Percentiles rank a stretch among this genome's conserved stretches.
Conservation (phyloP, 2,888 invertebrate genomes). For the Caenorhabditis sulstoni region DNA sequence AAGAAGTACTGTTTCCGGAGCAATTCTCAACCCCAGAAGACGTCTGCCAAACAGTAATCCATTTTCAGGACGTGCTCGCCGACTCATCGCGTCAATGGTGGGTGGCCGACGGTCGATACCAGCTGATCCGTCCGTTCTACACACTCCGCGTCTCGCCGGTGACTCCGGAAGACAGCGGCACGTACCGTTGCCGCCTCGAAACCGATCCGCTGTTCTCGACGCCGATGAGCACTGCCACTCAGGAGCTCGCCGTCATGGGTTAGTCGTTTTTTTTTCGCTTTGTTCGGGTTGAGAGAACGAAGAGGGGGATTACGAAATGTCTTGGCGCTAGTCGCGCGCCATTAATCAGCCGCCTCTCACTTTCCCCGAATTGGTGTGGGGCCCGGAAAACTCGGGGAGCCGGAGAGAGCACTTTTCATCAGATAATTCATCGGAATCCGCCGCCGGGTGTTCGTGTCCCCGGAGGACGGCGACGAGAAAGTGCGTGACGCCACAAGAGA, state of each 20-base stretch:
- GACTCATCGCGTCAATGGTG: constrained; percentile 78
- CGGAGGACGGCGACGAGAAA: constrained; percentile 20
- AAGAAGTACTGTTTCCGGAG: neutral
- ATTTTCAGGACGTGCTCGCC: constrained; percentile 68
- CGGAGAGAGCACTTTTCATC: constrained; percentile 39
- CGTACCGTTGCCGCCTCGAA: constrained; percentile 74
- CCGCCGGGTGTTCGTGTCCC: constrained; percentile 10
- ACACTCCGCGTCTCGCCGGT: constrained; percentile 72
- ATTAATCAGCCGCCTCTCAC: constrained; percentile 24
- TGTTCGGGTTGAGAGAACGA: too few relatives aligned
- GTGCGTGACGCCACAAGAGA: neutral
- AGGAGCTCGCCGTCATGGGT: constrained; percentile 77
- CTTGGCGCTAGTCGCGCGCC: constrained; percentile 10
- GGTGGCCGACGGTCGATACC: constrained; percentile 76
- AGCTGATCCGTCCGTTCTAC: constrained; percentile 77
- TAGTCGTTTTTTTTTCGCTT: constrained; percentile 31
- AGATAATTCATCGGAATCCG: constrained; percentile 40
- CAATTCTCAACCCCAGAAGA: too few relatives aligned
- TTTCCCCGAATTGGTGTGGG: neutral
- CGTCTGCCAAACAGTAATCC: neutral
- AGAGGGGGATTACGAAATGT: constrained; percentile 22
- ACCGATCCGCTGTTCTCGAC: constrained; percentile 78
- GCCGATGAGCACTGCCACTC: constrained; percentile 62
- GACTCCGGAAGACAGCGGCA: constrained; percentile 70
- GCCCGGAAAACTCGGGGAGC: constrained; percentile 10